Conservation (phyloP, 2,113 vertebrate species). For the Saguinus imperator region DNA sequence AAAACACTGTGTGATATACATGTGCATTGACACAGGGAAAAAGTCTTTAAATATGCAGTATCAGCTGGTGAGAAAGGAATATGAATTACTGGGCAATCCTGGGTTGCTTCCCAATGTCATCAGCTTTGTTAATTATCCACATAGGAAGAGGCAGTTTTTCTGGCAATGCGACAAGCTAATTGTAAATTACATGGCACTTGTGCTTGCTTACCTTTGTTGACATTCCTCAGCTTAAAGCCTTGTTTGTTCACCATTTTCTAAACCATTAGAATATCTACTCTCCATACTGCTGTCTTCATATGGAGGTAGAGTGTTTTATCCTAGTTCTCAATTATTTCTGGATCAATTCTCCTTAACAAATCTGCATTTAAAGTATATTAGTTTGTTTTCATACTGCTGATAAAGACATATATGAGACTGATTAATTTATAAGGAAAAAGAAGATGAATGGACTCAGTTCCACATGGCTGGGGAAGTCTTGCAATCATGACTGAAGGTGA, state of each 20-base stretch:
- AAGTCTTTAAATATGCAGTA: not conserved
- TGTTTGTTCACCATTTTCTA: not conserved
- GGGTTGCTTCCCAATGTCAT: not conserved
- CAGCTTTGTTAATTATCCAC: not conserved
- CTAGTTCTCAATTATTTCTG: not conserved
- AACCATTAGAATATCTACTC: not conserved
- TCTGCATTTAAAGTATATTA: no score
- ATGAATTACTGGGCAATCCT: not conserved
- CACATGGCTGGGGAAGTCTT: no score
- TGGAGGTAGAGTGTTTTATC: not conserved
- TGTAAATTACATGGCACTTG: not conserved
- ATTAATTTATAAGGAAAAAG: no score
- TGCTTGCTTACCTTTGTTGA: not conserved
- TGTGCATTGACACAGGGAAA: not conserved
- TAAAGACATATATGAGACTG: no score
- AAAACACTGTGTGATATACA: not conserved
- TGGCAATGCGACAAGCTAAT: not conserved
- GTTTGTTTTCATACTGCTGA: no score
- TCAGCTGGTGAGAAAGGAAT: not conserved
- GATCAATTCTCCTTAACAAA: not conserved
- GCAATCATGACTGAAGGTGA: no score
- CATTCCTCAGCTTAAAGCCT: not conserved
- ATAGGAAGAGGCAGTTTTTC: not conserved
- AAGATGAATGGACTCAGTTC: no score
- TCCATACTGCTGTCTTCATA: not conserved